phyloP scores from a whole-genome alignment of 64 coral and sea anemone species.

The Actinia equina region DNA sequence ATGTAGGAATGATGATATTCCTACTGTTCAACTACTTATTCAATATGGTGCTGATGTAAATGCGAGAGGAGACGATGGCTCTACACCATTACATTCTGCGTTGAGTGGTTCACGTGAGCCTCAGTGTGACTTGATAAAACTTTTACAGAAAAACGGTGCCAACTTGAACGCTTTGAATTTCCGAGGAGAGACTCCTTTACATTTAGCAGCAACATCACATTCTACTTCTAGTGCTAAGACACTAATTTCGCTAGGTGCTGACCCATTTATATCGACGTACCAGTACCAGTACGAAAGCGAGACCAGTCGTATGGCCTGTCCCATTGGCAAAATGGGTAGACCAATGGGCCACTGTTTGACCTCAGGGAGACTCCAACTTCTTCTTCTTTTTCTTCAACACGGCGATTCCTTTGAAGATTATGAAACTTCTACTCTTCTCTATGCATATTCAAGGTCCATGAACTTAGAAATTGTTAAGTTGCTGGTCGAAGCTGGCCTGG shows the following conservation, averaged over 20 bases:
- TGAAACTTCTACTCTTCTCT: neutral
- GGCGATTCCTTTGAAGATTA: constrained; percentile 37
- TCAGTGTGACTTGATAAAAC: neutral
- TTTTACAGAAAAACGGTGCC: constrained; percentile 36
- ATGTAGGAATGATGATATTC: constrained; percentile 19
- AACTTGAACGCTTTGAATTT: constrained; percentile 27
- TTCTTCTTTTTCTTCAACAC: constrained; percentile 35
- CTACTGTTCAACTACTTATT: constrained; percentile 30
- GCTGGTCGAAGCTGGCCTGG: constrained; percentile 36
- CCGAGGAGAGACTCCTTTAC: constrained; percentile 23
- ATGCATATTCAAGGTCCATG: constrained; percentile 34
- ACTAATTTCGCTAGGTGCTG: constrained; percentile 32
- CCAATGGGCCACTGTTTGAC: constrained; percentile 28
- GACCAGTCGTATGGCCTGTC: neutral
- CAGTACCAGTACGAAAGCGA: neutral
- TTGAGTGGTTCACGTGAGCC: neutral
- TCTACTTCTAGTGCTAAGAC: constrained; percentile 15
- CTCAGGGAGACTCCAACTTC: constrained; percentile 18
- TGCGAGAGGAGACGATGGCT: constrained; percentile 10
- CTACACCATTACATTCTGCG: constrained; percentile 38
- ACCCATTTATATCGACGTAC: neutral
- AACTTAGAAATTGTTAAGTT: constrained; percentile 41
- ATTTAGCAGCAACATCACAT: constrained; percentile 28
- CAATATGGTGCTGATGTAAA: constrained; percentile 36
- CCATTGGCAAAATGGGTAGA: neutral